These are phyloP conservation scores for Typhlomys cinereus DNA, from an alignment of 2,113 vertebrate species.

Conservation along the genomic window DNA sequence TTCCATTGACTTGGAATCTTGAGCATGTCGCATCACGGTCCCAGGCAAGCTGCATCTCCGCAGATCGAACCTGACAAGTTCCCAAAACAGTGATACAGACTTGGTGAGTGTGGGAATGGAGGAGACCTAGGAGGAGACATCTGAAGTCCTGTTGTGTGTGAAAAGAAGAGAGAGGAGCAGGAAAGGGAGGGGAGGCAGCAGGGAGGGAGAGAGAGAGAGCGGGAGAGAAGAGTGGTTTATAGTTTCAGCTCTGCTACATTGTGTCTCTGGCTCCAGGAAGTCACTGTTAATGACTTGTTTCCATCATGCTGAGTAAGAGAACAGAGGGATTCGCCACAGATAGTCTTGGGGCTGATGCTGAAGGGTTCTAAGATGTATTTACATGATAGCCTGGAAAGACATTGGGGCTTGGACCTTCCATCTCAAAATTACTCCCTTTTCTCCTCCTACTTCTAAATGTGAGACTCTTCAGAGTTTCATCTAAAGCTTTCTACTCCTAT, in stretches of 20 bases:
- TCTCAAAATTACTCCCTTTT: not conserved
- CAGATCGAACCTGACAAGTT: not conserved
- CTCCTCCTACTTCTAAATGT: not conserved
- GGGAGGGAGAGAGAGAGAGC: not conserved
- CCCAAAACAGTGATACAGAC: not conserved
- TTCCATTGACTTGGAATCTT: not conserved
- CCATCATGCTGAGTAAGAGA: not conserved
- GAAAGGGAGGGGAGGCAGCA: too few species aligned
- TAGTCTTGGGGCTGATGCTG: not conserved
- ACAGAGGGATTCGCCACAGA: not conserved
- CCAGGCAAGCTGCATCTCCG: not conserved
- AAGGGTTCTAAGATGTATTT: not conserved
- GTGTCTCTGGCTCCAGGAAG: not conserved
- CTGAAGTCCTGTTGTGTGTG: not conserved
- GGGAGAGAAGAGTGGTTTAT: not conserved
- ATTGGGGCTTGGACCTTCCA: not conserved
- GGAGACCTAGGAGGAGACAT: not conserved
- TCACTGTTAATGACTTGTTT: not conserved
- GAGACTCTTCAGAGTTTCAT: not conserved
- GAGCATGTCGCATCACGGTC: not conserved
- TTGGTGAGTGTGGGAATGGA: not conserved
- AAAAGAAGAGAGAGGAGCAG: not conserved
- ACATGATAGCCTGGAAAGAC: not conserved
- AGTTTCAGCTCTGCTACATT: not conserved
- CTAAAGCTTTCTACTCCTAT: not conserved